Conservation (phyloP, 1,140 invertebrate genomes). For the Scylla paramamosain region DNA sequence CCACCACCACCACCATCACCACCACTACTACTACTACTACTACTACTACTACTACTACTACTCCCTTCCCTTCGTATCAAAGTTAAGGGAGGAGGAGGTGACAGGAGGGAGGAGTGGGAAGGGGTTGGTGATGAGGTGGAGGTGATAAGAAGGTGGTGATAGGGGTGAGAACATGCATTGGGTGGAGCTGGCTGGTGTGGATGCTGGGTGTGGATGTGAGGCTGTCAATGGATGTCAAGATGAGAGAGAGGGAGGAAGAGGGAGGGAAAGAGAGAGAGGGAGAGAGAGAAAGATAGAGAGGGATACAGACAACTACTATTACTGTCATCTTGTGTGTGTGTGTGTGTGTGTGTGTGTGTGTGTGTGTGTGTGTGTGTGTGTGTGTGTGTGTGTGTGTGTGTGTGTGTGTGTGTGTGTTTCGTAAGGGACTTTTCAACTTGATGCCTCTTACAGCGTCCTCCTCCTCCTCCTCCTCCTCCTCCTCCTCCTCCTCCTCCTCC, state of each 20-base stretch:
- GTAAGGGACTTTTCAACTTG: too few species aligned
- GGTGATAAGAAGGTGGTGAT: too few species aligned
- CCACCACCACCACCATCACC: too few species aligned
- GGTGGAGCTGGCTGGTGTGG: neutral
- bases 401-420: conserved; percentile 43
- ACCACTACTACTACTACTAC: too few species aligned
- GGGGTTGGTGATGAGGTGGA: too few species aligned
- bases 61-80: too few species aligned
- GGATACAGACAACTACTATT: neutral
- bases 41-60: too few species aligned
- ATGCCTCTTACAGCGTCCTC: neutral
- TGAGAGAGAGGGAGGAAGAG: neutral
- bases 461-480: conserved; percentile 11
- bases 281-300: neutral
- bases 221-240: neutral
- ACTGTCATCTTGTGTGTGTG: neutral
- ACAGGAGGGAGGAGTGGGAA: too few species aligned
- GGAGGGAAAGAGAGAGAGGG: neutral
- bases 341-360: neutral
- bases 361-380: conserved; percentile 46
- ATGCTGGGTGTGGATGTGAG: neutral
- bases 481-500: neutral
- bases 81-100: neutral
- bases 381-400: conserved; percentile 43
- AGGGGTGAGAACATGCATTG: neutral